Conservation (phyloP, 2,888 invertebrate species). For the Athrips mouffetella region DNA sequence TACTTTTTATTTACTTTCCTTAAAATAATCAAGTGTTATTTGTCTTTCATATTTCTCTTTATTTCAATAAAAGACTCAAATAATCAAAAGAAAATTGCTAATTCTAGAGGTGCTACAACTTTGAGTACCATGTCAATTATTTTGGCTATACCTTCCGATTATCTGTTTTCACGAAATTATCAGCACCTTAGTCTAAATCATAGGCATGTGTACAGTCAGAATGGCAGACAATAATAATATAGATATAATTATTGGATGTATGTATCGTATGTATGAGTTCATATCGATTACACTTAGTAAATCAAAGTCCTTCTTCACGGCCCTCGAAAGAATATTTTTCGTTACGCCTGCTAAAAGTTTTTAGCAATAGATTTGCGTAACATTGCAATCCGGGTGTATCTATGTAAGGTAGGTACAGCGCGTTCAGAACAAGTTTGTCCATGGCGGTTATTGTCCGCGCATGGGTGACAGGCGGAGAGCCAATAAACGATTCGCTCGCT, state of each 20-base stretch:
- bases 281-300: conserved; percentile 13
- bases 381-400: too few relatives aligned
- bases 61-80: too few relatives aligned
- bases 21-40: neutral
- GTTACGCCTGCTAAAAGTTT: neutral
- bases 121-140: neutral
- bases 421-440: too few relatives aligned
- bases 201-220: conserved; percentile 11
- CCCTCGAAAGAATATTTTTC: neutral
- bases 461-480: too few relatives aligned
- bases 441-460: too few relatives aligned
- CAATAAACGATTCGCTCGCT: too few relatives aligned
- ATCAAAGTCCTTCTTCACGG: conserved; percentile 6
- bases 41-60: too few relatives aligned
- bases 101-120: neutral
- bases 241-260: conserved; percentile 15
- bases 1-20: conserved; percentile 33
- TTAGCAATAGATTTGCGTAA: neutral
- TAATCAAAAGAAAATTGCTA: neutral
- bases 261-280: conserved; percentile 16
- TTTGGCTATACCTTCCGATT: too few relatives aligned
- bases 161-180: too few relatives aligned
- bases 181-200: neutral
- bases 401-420: too few relatives aligned
- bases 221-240: conserved; percentile 18